These are phyloP conservation scores for Patagioenas fasciata DNA, from an alignment of 2,113 vertebrate species.

Conservation along the genomic window DNA sequence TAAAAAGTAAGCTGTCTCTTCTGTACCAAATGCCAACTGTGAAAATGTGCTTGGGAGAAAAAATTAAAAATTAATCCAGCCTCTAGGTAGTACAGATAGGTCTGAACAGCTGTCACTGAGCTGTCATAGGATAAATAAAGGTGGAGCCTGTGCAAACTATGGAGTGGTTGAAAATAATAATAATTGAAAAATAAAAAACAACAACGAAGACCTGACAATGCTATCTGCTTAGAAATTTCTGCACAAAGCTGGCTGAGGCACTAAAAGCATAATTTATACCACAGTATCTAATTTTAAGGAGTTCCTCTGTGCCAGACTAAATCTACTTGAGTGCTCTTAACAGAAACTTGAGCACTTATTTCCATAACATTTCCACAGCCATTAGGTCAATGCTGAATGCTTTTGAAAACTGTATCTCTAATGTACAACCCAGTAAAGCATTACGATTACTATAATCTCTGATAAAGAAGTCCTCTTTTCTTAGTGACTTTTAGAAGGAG, in stretches of 20 bases:
- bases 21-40: neutral
- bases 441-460: neutral
- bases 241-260: neutral
- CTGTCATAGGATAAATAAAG: conserved; percentile 23
- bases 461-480: neutral
- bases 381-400: neutral
- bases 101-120: neutral
- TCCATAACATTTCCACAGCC: neutral
- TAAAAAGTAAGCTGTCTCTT: neutral
- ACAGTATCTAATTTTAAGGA: neutral
- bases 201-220: fast-evolving
- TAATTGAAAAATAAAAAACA: no score
- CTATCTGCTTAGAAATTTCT: neutral
- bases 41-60: neutral
- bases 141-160: neutral
- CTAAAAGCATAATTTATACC: neutral
- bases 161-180: neutral
- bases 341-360: neutral
- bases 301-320: neutral
- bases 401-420: neutral
- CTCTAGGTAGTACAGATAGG: neutral
- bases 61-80: neutral
- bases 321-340: neutral
- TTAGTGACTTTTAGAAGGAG: neutral
- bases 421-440: neutral